Conservation (phyloP, 2,888 invertebrate species). For the Diogma glabrata region DNA sequence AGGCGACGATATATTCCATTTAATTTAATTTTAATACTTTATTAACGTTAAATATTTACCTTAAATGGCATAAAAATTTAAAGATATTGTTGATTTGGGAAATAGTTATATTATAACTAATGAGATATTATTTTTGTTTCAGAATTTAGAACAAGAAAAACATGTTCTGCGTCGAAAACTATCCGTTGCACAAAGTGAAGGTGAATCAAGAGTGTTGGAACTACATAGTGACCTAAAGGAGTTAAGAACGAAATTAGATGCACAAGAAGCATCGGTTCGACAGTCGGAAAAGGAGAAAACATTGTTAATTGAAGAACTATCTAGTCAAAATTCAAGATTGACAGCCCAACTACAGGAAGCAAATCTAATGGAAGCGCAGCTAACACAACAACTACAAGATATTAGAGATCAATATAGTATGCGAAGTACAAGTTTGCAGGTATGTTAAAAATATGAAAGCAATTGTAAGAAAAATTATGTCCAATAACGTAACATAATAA, state of each 20-base stretch:
- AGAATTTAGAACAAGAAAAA: constrained; percentile 90
- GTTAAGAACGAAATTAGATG: constrained; percentile 62
- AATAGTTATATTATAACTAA: too few relatives aligned
- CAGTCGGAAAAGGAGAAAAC: constrained; percentile 65
- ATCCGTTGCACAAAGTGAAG: constrained; percentile 76
- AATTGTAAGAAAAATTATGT: too few relatives aligned
- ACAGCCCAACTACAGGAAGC: constrained; percentile 79
- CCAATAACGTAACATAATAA: too few relatives aligned
- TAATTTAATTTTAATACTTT: too few relatives aligned
- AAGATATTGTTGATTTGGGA: too few relatives aligned
- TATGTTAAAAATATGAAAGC: too few relatives aligned
- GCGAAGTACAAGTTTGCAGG: constrained; percentile 62
- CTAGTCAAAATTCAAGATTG: constrained; percentile 78
- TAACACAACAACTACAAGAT: constrained; percentile 67
- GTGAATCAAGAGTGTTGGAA: constrained; percentile 75
- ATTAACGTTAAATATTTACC: too few relatives aligned
- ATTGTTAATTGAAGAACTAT: constrained; percentile 67
- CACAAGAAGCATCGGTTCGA: constrained; percentile 39
- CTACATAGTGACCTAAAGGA: constrained; percentile 79
- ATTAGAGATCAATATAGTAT: constrained; percentile 75
- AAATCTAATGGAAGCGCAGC: constrained; percentile 63
- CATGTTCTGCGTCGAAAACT: constrained; percentile 75
- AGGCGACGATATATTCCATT: too few relatives aligned
- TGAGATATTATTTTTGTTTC: constrained; percentile 31
- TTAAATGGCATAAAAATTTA: too few relatives aligned